Percentiles rank a stretch among this genome's conserved stretches.
These are phyloP conservation scores for Solen grandis DNA, from an alignment of 1,140 invertebrate species.

Conservation along the genomic window DNA sequence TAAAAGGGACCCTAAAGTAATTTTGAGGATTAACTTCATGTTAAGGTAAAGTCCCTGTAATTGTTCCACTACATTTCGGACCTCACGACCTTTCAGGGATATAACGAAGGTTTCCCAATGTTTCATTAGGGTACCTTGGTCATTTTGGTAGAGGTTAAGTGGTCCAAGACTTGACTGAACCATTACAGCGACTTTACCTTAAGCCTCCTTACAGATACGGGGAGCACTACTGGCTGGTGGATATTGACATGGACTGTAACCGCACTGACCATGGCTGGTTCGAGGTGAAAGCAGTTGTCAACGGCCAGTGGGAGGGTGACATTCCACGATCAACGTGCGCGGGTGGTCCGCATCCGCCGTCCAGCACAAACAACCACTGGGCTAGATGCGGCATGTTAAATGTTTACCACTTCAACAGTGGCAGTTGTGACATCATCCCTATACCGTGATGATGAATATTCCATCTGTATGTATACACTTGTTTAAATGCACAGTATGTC, in stretches of 20 bases:
- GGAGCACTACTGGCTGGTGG: slow-evolving; percentile 81
- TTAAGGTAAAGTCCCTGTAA: no score
- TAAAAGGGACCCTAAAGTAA: no score
- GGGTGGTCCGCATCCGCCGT: slow-evolving; percentile 72
- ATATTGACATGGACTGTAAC: slow-evolving; percentile 81
- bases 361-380: slow-evolving; percentile 76
- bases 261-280: slow-evolving; percentile 81
- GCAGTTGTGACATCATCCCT: slow-evolving; percentile 71
- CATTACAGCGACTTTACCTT: no score
- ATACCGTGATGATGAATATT: slow-evolving; percentile 1
- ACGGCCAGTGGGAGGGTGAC: slow-evolving; percentile 71
- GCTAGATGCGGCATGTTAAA: slow-evolving; percentile 80
- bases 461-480: not conserved
- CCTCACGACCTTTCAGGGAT: no score
- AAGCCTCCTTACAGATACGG: slow-evolving; percentile 73
- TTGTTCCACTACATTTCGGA: no score
- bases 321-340: slow-evolving; percentile 72
- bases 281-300: slow-evolving; percentile 78
- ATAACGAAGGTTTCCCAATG: no score
- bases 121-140: no score
- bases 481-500: no score
- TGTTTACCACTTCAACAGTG: slow-evolving; percentile 75
- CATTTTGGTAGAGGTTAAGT: no score
- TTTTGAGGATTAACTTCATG: no score
- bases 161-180: no score